Evolutionary conservation across 2,113 vertebrate species (phyloP), one percentile per base, ranked within the genome.

Genomic region (Phalacrocorax aristotelis): DNA sequence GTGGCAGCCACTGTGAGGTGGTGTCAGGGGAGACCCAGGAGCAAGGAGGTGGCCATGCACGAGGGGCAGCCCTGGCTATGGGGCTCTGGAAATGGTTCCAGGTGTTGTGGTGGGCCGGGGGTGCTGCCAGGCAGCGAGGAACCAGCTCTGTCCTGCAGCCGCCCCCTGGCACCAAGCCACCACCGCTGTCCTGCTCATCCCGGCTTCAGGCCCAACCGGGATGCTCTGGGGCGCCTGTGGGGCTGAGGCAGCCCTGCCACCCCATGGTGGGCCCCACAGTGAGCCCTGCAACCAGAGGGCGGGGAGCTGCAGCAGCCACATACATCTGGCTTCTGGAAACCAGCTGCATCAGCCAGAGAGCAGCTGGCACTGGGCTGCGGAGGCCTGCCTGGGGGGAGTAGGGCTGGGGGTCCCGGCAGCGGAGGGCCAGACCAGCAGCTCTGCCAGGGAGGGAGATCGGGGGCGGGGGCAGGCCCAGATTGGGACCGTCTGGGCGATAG

Each of bases 401-500:
- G 90, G 54, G 80, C 91, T 1, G 61, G 83, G 96, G 80, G 90
- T 94, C 96, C 89, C 4, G 15, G 79, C 2, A 2, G 25, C 7
- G 30, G 84, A 75, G 94, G 89, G 15, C 90, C n/a, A 14, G 32
- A 40, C 68, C 4, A 85, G 58, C 69, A 40, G 5, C 30, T 65
- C 49, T 65, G 66, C 46, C 4, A 25, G 61, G 78, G 75, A 94
- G 60, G 87, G 95, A 57, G 93, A 65, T 64, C 10, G 25, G 93
- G 78, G 76, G 93, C 4, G 55, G 89, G 87, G 93, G 90, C 91
- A 89, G 77, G 84, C 79, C 96, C 97, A 96, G 95, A 97, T 97
- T 97, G 96, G 90, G 96, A 95, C 94, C 38, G 94, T 96, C 97
- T 97, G 95, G 91, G 93, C 93, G 76, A 96, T 96, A 98, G 97